phyloP scores from a whole-genome alignment of 2,797 vertebrate genomes.

The Anabas testudineus region DNA sequence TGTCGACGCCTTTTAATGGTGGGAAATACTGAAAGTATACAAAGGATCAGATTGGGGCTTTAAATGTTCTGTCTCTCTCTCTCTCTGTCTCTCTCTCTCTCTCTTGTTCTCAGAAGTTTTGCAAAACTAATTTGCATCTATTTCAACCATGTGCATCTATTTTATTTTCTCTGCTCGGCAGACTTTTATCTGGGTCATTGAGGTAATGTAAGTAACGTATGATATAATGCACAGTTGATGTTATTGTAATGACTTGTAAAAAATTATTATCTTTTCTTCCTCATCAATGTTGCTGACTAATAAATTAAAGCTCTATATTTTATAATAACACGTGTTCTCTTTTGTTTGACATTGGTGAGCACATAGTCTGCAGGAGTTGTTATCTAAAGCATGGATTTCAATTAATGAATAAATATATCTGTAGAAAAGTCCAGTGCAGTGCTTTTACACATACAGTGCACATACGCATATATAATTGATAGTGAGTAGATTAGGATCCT shows the following conservation, averaged over 20 bases:
- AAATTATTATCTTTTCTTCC: slow-evolving; percentile 79
- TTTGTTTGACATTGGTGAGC: slow-evolving; percentile 49
- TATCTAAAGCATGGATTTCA: too few species aligned
- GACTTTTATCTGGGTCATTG: slow-evolving; percentile 68
- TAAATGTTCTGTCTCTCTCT: slow-evolving; percentile 31
- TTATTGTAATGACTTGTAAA: slow-evolving; percentile 85
- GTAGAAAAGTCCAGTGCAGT: neutral
- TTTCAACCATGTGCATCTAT: slow-evolving; percentile 69
- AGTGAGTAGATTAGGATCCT: slow-evolving; percentile 79
- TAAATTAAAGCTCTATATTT: slow-evolving; percentile 91
- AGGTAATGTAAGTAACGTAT: slow-evolving; percentile 78
- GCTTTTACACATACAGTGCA: neutral
- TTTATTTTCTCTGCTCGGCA: slow-evolving; percentile 71
- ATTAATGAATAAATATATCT: too few species aligned
- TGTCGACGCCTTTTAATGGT: slow-evolving; percentile 50
- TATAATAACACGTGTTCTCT: slow-evolving; percentile 83
- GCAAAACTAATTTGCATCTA: slow-evolving; percentile 56
- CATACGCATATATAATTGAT: slow-evolving; percentile 54
- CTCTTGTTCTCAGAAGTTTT: slow-evolving; percentile 36
- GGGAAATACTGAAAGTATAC: slow-evolving; percentile 52
- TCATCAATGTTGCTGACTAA: slow-evolving; percentile 88
- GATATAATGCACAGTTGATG: slow-evolving; percentile 85
- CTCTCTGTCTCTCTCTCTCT: slow-evolving; percentile 17
- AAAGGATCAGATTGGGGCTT: slow-evolving; percentile 58
- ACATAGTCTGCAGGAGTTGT: neutral